phyloP scores from a whole-genome alignment of 1,140 invertebrate genomes.

The Helicoverpa zea region DNA sequence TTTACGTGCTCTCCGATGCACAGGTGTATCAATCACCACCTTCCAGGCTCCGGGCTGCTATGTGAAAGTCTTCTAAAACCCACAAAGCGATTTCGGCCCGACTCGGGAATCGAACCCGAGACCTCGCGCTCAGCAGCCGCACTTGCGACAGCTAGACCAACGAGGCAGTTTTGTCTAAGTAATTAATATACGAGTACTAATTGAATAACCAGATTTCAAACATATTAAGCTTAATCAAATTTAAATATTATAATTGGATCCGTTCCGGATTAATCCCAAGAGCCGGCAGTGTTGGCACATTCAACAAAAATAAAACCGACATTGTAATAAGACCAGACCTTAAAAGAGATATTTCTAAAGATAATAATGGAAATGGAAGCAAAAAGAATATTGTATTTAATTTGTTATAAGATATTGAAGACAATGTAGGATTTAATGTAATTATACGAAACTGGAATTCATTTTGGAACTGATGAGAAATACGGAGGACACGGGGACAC shows the following conservation, averaged over 20 bases:
- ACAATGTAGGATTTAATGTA: not conserved
- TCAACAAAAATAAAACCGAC: slow-evolving; percentile 8
- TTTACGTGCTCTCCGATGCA: too few relatives aligned
- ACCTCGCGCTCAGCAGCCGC: too few relatives aligned
- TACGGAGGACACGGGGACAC: not conserved
- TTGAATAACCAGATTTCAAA: slow-evolving; percentile 2
- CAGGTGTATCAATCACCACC: too few relatives aligned
- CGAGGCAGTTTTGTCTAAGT: too few relatives aligned
- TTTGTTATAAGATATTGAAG: slow-evolving; percentile 9
- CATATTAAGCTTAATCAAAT: slow-evolving; percentile 32
- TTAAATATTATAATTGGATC: slow-evolving; percentile 37
- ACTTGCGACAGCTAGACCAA: too few relatives aligned
- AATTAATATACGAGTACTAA: not conserved
- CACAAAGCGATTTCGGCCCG: too few relatives aligned
- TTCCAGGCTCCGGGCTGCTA: too few relatives aligned
- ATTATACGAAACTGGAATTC: not conserved
- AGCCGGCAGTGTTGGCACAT: not conserved
- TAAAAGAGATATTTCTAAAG: slow-evolving; percentile 25
- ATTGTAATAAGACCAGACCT: slow-evolving; percentile 2
- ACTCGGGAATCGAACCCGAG: too few relatives aligned
- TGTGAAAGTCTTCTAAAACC: too few relatives aligned
- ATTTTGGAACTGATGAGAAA: not conserved
- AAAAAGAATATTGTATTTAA: slow-evolving; percentile 25
- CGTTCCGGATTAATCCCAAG: slow-evolving; percentile 3
- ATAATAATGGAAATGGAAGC: slow-evolving; percentile 27